Percentiles rank a stretch among this genome's conserved stretches.
phyloP scores from a whole-genome alignment of 2,888 invertebrate species.

The Ganaspis brasiliensis region DNA sequence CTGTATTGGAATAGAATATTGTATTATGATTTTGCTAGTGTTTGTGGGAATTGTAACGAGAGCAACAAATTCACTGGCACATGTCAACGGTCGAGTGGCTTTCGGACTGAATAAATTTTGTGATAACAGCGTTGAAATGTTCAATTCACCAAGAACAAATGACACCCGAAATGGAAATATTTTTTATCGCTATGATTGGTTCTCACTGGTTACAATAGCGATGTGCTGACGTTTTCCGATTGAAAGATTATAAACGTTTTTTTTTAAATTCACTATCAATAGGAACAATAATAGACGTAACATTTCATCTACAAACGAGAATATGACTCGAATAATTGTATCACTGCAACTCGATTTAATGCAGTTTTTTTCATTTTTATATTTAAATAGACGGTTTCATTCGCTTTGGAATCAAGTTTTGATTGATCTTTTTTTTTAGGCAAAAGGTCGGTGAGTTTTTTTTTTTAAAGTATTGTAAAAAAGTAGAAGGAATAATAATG shows the following conservation, averaged over 20 bases:
- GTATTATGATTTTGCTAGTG: constrained; percentile 6
- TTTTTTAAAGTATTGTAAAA: not conserved
- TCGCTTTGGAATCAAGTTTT: not conserved
- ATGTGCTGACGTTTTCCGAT: constrained; percentile 14
- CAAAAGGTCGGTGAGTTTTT: not conserved
- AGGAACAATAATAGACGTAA: not conserved
- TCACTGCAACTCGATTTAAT: not conserved
- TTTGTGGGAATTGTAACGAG: not conserved
- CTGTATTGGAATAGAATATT: not conserved
- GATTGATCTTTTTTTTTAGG: constrained; percentile 3
- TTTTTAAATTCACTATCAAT: not conserved
- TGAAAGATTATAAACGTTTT: constrained; percentile 31
- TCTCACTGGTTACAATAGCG: constrained; percentile 35
- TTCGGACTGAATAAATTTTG: constrained; percentile 42
- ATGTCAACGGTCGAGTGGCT: constrained; percentile 19
- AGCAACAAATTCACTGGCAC: constrained; percentile 31
- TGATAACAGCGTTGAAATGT: constrained; percentile 36
- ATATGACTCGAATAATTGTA: constrained; percentile 3
- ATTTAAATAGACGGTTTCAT: not conserved
- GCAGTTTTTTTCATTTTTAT: not conserved
- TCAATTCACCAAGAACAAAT: constrained; percentile 40
- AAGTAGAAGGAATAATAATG: not conserved
- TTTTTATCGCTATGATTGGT: constrained; percentile 23
- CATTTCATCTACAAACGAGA: constrained; percentile 14
- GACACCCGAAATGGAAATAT: constrained; percentile 33